These are phyloP conservation scores for Adelognathus sp. DNA, from an alignment of 2,888 invertebrate genomes.

Conservation along the genomic window DNA sequence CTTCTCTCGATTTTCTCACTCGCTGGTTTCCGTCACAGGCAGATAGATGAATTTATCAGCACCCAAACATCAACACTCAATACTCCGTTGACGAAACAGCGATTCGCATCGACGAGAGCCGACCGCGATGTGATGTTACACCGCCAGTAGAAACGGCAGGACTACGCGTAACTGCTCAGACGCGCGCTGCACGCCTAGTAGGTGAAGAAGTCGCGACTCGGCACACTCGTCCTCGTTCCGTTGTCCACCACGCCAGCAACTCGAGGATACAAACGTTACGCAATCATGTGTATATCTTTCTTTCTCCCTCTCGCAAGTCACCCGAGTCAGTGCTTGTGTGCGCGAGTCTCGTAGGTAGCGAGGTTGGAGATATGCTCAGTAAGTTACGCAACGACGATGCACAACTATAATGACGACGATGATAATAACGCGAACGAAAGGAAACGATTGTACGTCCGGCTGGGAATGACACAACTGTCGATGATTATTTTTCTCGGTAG, in stretches of 20 bases:
- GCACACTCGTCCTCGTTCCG: conserved; percentile 55
- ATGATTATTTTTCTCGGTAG: background rate
- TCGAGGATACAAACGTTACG: conserved; percentile 52
- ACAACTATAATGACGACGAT: conserved; percentile 39
- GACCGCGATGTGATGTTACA: background rate
- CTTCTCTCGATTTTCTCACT: too few relatives aligned
- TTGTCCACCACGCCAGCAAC: conserved; percentile 43
- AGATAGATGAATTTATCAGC: too few relatives aligned
- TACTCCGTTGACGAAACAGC: background rate
- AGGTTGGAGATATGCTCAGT: conserved; percentile 15
- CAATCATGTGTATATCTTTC: conserved; percentile 22
- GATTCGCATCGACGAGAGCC: background rate
- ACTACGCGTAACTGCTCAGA: background rate
- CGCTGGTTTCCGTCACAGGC: too few relatives aligned
- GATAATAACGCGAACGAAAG: conserved; percentile 47
- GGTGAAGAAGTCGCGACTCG: background rate
- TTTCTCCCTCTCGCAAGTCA: background rate
- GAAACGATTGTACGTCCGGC: conserved; percentile 22
- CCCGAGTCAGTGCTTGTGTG: too few relatives aligned
- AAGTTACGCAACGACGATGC: conserved; percentile 50
- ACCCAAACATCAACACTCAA: too few relatives aligned
- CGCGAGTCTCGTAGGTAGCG: conserved; percentile 7
- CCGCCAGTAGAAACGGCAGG: background rate
- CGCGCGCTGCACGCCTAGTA: background rate
- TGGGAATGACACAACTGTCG: background rate